Evolutionary conservation across 2,113 vertebrate genomes (phyloP).

Genomic region (Poicephalus gulielmi): DNA sequence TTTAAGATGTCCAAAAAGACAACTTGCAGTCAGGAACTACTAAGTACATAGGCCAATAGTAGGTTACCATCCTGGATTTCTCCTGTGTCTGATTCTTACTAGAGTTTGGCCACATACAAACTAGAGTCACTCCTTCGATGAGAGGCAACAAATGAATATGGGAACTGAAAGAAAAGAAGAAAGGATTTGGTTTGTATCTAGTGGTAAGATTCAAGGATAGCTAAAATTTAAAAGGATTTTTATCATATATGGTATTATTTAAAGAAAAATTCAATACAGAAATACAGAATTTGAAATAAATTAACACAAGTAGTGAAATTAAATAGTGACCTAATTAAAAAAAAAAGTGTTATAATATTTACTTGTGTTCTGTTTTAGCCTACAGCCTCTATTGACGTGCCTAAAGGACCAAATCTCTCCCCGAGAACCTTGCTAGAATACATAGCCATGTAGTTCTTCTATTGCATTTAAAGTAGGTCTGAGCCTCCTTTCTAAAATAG

Average conservation of each 20-base stretch:
- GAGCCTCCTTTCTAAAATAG: not conserved
- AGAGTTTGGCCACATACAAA: not conserved
- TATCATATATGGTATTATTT: not conserved
- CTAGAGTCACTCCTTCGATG: not conserved
- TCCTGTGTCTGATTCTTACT: not conserved
- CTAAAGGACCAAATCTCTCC: not conserved
- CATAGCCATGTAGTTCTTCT: not conserved
- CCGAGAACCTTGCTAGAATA: not conserved
- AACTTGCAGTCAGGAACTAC: not conserved
- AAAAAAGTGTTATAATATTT: not conserved
- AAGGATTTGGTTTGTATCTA: not conserved
- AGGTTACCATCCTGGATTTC: not conserved
- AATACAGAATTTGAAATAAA: not conserved
- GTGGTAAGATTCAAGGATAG: not conserved
- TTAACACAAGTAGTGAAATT: not conserved
- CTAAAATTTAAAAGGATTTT: not conserved
- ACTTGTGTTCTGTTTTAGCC: not conserved
- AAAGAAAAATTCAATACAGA: not conserved
- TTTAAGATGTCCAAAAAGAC: not conserved
- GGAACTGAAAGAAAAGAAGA: not conserved
- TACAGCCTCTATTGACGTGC: not conserved
- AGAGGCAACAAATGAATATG: rapidly evolving
- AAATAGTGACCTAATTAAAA: not conserved
- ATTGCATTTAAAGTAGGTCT: not conserved
- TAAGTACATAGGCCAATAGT: not conserved